phyloP scores from a whole-genome alignment of 2,888 invertebrate species.

The Latrodectus elegans region DNA sequence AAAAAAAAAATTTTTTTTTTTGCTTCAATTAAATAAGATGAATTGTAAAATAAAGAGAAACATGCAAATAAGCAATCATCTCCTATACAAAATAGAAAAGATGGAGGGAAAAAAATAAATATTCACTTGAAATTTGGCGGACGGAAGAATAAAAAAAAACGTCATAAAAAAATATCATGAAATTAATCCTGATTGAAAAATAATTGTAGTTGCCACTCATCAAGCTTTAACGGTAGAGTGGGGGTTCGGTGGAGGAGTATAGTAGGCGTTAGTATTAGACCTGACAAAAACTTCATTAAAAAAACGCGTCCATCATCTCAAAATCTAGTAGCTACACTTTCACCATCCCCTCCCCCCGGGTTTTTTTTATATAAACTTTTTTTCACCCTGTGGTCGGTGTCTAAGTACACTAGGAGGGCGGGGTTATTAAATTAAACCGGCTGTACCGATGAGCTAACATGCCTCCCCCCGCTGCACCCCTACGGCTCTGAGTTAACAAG shows the following conservation, averaged over 20 bases:
- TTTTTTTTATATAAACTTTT: conserved; percentile 11
- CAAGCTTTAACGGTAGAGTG: conserved; percentile 3
- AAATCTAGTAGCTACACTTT: conserved; percentile 47
- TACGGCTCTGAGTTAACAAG: conserved; percentile 49
- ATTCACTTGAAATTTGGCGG: not conserved
- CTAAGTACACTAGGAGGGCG: conserved; percentile 30
- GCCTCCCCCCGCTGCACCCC: conserved; percentile 28
- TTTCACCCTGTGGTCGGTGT: conserved; percentile 40
- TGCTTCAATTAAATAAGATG: not conserved
- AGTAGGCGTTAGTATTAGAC: conserved; percentile 32
- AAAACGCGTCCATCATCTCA: conserved; percentile 48
- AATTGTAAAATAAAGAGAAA: conserved; percentile 27
- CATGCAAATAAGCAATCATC: conserved; percentile 25
- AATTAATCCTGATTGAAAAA: conserved; percentile 69
- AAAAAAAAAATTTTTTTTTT: conserved; percentile 3
- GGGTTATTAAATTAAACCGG: conserved; percentile 65
- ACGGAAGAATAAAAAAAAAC: not conserved
- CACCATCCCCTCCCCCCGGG: not conserved
- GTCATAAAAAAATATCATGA: conserved; percentile 14
- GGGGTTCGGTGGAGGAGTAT: not conserved
- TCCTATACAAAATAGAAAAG: not conserved
- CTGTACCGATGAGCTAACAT: conserved; percentile 56
- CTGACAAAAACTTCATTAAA: conserved; percentile 61
- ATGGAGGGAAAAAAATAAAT: not conserved
- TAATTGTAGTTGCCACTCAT: conserved; percentile 61